Base-by-base conservation (phyloP, 2,113 vertebrate species). In the Abramis brama region DNA sequence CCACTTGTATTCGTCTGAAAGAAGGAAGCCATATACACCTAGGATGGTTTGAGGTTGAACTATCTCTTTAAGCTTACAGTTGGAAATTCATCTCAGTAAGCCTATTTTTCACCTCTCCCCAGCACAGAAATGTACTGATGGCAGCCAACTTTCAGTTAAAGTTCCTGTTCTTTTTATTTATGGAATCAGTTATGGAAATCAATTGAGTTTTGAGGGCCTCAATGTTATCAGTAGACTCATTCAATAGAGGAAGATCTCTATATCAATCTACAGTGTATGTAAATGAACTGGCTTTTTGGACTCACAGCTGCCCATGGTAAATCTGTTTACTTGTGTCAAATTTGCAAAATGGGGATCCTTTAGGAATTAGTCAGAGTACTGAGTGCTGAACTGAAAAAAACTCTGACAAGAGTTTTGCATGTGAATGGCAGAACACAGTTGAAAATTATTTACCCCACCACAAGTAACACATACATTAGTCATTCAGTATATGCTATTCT, bases 151-250 rank as follows among this genome's bases (percentile, higher is more conserved):
- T 66, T 86, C 78, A 88, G 89, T 89, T 91, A 83, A 70, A 88
- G 89, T 94, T 93, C 92, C 93, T 87, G 86, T 93, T 93, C 92
- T 89, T 88, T 89, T 86, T 25, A 57, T 90, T 89, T 86, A 73
- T 83, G 68, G 85, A 73, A 84, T 90, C 90, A 92, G 92, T 93
- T 92, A 93, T 92, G 92, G 85, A 93, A 94, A 94, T 93, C 10
- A 89, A 75, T 60, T 47, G 68, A 30, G 79, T 83, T 78, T 17
- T n/a, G 55, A 73, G 30, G 59, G 50, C 57, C 83, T 2, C 25
- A 55, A 30, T 39, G 82, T 82, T 89, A 86, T 86, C 66, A 80
- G 78, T 57, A 5, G 55, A 50, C 47, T 36, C 43, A 36, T 59
- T 70, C 64, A 86, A 81, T n/a, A 21, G 55, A 79, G 77, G 33